A percentile compares a stretch with the other conserved stretches of the same genome.
Evolutionary conservation across 2,888 invertebrate genomes (phyloP).

Genomic region (Dryococelus australis): DNA sequence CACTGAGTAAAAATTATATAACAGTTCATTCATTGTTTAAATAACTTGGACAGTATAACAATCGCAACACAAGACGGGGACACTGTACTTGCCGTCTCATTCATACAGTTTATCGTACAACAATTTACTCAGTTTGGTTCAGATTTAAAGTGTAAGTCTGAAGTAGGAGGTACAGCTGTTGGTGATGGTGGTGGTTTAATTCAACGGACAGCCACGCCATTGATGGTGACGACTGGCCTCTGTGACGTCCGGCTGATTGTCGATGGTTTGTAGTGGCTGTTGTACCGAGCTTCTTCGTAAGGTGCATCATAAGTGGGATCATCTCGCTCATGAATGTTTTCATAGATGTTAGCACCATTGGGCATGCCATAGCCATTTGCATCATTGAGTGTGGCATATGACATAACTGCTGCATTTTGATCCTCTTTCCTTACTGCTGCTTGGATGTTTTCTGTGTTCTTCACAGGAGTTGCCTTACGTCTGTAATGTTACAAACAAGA

Average conservation of each 20-base stretch:
- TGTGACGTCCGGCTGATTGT: conserved; percentile 66
- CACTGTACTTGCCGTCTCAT: background rate
- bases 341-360: conserved; percentile 64
- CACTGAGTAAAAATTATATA: background rate
- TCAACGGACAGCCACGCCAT: conserved; percentile 86
- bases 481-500: conserved; percentile 58
- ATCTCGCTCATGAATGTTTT: conserved; percentile 64
- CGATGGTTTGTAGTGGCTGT: conserved; percentile 70
- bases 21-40: background rate
- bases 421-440: conserved; percentile 87
- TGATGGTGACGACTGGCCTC: conserved; percentile 75
- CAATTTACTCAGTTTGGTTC: background rate
- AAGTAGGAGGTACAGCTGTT: background rate
- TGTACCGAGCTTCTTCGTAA: conserved; percentile 70
- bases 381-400: conserved; percentile 83
- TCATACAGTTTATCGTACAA: background rate
- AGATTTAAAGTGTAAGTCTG: background rate
- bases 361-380: conserved; percentile 61
- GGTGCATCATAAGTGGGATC: conserved; percentile 81
- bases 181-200: background rate
- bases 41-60: background rate
- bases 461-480: conserved; percentile 84
- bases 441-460: conserved; percentile 88
- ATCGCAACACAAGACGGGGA: background rate
- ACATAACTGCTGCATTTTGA: conserved; percentile 87